A percentile compares a stretch with the other conserved stretches of the same genome.
These are phyloP conservation scores for Tapirus terrestris DNA, from an alignment of 2,113 vertebrate genomes.

Conservation along the genomic window DNA sequence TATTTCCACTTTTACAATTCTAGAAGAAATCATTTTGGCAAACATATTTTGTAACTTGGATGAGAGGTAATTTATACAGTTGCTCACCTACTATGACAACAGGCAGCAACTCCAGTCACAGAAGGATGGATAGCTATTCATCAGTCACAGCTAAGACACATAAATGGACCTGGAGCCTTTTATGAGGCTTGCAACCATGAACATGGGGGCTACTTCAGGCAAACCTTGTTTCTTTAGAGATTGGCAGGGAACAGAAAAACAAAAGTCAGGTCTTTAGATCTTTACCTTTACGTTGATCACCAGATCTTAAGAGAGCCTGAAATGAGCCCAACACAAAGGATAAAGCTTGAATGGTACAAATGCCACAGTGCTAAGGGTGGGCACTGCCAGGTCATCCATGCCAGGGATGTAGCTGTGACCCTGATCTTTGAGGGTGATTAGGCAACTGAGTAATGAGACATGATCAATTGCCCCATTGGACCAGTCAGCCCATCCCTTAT, in stretches of 20 bases:
- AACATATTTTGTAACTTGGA: slow-evolving; percentile 41
- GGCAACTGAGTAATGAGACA: neutral
- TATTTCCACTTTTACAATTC: slow-evolving; percentile 65
- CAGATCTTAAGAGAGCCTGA: slow-evolving; percentile 29
- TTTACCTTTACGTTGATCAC: slow-evolving; percentile 16
- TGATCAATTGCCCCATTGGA: neutral
- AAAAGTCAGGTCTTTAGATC: slow-evolving; percentile 22
- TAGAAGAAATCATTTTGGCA: slow-evolving; percentile 73
- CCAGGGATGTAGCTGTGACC: neutral
- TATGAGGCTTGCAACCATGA: neutral
- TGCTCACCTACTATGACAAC: slow-evolving; percentile 64
- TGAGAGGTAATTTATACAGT: slow-evolving; percentile 63
- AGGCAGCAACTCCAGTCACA: slow-evolving; percentile 26
- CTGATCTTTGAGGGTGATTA: neutral
- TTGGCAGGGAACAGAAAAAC: neutral
- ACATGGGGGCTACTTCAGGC: neutral
- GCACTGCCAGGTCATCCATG: neutral
- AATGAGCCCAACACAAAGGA: neutral
- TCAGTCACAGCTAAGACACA: neutral
- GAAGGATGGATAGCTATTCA: slow-evolving; percentile 46
- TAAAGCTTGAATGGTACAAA: neutral
- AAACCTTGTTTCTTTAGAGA: slow-evolving; percentile 35
- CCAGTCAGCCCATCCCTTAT: neutral
- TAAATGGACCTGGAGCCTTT: slow-evolving; percentile 31
- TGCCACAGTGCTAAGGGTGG: neutral